These are phyloP conservation scores for Rhyacichthys aspro DNA, from an alignment of 2,797 vertebrate species.

Conservation along the genomic window DNA sequence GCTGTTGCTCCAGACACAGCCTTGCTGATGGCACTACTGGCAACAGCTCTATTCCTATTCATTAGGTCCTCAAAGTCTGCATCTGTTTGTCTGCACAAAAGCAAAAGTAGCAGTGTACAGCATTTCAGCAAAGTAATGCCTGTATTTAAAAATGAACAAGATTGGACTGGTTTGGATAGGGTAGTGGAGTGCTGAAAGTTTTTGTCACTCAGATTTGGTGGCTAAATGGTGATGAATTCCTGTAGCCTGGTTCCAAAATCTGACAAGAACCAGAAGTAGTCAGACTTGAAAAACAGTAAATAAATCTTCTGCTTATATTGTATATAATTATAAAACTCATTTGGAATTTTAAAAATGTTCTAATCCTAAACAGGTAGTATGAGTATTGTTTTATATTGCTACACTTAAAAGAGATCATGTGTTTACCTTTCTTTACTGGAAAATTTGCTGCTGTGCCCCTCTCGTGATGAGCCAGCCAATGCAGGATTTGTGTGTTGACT, in stretches of 20 bases:
- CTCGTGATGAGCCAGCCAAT: slow-evolving; percentile 81
- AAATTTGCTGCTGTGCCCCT: slow-evolving; percentile 56
- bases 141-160: too few relatives aligned
- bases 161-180: too few relatives aligned
- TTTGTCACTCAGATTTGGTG: not conserved
- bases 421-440: slow-evolving; percentile 74
- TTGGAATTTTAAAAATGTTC: too few relatives aligned
- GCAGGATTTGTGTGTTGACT: slow-evolving; percentile 89
- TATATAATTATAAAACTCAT: not conserved
- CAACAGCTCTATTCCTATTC: slow-evolving; percentile 92
- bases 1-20: slow-evolving; percentile 91
- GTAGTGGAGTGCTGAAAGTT: not conserved
- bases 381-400: slow-evolving; percentile 10
- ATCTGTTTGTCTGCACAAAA: slow-evolving; percentile 80
- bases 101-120: not conserved
- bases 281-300: not conserved
- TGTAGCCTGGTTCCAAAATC: not conserved
- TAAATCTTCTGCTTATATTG: too few relatives aligned
- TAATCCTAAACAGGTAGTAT: not conserved
- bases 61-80: slow-evolving; percentile 93
- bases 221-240: not conserved
- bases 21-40: slow-evolving; percentile 95
- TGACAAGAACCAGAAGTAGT: not conserved
- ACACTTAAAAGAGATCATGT: not conserved
- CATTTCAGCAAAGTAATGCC: not conserved